phyloP scores from a whole-genome alignment of 1,140 invertebrate genomes.

The Glomeris maerens region DNA sequence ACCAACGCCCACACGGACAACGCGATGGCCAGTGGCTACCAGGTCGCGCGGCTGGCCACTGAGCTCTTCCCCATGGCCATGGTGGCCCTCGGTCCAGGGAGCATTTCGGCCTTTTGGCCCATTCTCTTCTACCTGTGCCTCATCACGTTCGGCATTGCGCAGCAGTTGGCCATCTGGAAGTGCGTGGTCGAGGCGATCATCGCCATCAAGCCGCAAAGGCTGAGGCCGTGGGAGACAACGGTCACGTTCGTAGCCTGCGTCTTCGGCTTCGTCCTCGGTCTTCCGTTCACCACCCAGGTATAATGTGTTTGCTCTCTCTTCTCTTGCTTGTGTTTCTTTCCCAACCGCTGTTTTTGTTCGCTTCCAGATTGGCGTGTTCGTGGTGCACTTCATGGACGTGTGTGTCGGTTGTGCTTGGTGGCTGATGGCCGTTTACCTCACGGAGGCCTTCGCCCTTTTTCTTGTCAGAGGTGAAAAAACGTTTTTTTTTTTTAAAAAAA shows the following conservation, averaged over 20 bases:
- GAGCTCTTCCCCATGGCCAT: constrained; percentile 71
- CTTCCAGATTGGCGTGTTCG: constrained; percentile 59
- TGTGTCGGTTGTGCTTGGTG: constrained; percentile 69
- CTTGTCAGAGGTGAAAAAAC: constrained; percentile 45
- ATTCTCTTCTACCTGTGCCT: constrained; percentile 70
- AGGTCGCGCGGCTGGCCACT: constrained; percentile 59
- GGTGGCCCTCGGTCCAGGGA: constrained; percentile 44
- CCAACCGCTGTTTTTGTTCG: too few relatives aligned
- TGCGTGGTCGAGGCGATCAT: constrained; percentile 60
- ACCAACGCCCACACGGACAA: constrained; percentile 6
- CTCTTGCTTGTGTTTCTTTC: constrained; percentile 4
- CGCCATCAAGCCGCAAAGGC: constrained; percentile 51
- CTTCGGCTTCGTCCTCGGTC: constrained; percentile 63
- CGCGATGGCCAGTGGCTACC: constrained; percentile 29
- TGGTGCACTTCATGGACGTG: constrained; percentile 72
- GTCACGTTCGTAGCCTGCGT: constrained; percentile 74
- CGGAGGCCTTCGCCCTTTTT: constrained; percentile 61
- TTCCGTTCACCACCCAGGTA: constrained; percentile 78
- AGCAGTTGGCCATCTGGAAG: constrained; percentile 63
- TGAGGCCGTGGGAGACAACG: constrained; percentile 63
- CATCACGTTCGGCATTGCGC: constrained; percentile 69
- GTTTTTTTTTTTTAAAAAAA: neutral
- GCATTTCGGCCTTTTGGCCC: constrained; percentile 68
- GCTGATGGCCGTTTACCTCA: constrained; percentile 60
- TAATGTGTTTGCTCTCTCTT: constrained; percentile 22